Conservation (phyloP, 2,113 vertebrate genomes). For the Salminus brasiliensis region DNA sequence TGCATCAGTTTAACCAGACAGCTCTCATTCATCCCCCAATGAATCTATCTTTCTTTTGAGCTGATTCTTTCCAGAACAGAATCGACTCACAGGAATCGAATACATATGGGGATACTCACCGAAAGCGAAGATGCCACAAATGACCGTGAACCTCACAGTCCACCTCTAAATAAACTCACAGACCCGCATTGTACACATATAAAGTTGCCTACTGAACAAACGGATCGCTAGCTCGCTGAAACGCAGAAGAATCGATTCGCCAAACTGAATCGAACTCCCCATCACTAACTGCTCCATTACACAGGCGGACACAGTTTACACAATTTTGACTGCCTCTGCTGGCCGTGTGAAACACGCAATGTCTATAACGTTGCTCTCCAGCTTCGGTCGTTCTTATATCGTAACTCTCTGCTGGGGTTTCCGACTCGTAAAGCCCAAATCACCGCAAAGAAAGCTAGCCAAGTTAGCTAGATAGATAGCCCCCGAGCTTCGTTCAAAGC, state of each 20-base stretch:
- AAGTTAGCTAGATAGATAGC: background rate
- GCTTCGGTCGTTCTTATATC: background rate
- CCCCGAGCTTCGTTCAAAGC: background rate
- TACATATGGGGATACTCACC: too few species aligned
- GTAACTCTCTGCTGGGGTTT: background rate
- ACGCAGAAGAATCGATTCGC: background rate
- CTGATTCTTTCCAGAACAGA: too few species aligned
- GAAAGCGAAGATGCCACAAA: too few species aligned
- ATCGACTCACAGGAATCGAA: too few species aligned
- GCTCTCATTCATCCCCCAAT: too few species aligned
- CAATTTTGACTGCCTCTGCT: slow-evolving; percentile 37
- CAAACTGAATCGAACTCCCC: background rate
- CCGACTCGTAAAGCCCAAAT: background rate
- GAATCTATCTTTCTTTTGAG: too few species aligned
- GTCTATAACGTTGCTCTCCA: background rate
- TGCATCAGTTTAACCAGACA: too few species aligned
- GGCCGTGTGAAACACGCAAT: slow-evolving; percentile 11
- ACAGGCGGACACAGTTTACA: slow-evolving; percentile 32
- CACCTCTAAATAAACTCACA: too few species aligned
- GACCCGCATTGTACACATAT: too few species aligned
- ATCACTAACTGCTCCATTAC: slow-evolving; percentile 8
- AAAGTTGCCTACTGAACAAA: too few species aligned
- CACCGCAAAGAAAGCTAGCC: background rate
- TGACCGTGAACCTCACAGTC: too few species aligned
- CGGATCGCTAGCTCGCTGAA: too few species aligned